Evolutionary conservation across 2,113 vertebrate species (phyloP).

Genomic region (human (Homo sapiens)): GRCh38 chr11:39046501-39047000

Average conservation of each 20-base stretch:
- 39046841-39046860: not conserved
- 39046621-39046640: not conserved
- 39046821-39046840: not conserved
- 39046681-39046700: not conserved
- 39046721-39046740: not conserved
- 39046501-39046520: too few relatives aligned
- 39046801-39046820: not conserved
- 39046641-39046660: not conserved
- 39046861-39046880: not conserved
- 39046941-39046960: not conserved
- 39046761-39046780: not conserved
- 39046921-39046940: not conserved
- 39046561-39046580: too few relatives aligned
- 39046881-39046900: not conserved
- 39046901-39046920: not conserved
- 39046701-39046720: too few relatives aligned
- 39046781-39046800: not conserved
- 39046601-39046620: not conserved
- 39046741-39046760: not conserved
- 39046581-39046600: not conserved
- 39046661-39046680: not conserved
- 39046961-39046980: not conserved
- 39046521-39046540: too few relatives aligned
- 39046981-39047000: not conserved
- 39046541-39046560: too few relatives aligned